Percentiles rank a stretch among this genome's conserved stretches.
These are phyloP conservation scores for Dryobates pubescens DNA, from an alignment of 2,797 vertebrate genomes.

Conservation along the genomic window DNA sequence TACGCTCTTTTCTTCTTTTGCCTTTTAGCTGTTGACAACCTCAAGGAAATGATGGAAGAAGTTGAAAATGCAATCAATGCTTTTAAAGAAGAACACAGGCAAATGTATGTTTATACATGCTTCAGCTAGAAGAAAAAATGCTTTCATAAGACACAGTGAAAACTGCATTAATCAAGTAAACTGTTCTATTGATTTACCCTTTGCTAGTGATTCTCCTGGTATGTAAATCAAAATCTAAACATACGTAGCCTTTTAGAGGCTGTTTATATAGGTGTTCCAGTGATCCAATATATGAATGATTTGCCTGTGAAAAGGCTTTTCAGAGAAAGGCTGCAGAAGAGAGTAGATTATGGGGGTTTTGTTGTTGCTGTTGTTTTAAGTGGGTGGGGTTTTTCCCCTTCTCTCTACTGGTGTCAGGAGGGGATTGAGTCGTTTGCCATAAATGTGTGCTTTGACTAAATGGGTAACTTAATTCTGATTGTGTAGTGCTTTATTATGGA, in stretches of 20 bases:
- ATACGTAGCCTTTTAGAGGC: neutral
- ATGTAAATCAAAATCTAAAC: neutral
- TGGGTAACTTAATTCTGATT: neutral
- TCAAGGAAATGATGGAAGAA: slow-evolving; percentile 90
- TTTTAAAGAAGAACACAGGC: slow-evolving; percentile 88
- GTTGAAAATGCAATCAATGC: slow-evolving; percentile 86
- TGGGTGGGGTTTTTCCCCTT: neutral
- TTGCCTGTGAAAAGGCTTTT: neutral
- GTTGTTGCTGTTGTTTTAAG: neutral
- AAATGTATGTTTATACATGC: slow-evolving; percentile 78
- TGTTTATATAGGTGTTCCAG: neutral
- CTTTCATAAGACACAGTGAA: neutral
- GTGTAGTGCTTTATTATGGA: neutral
- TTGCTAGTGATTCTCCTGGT: neutral
- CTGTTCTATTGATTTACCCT: neutral
- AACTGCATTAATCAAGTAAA: neutral
- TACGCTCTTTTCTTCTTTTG: neutral
- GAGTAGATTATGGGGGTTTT: neutral
- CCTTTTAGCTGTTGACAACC: slow-evolving; percentile 85
- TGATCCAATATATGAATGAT: neutral
- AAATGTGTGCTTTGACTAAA: neutral
- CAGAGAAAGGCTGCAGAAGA: neutral
- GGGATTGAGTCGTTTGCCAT: neutral
- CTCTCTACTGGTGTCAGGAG: neutral
- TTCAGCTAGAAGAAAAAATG: neutral